Evolutionary conservation across 37 sponge, comb jelly and placozoan genomes (phyloP), one percentile per base, ranked within the genome.

Genomic region (Geodia barretti): DNA sequence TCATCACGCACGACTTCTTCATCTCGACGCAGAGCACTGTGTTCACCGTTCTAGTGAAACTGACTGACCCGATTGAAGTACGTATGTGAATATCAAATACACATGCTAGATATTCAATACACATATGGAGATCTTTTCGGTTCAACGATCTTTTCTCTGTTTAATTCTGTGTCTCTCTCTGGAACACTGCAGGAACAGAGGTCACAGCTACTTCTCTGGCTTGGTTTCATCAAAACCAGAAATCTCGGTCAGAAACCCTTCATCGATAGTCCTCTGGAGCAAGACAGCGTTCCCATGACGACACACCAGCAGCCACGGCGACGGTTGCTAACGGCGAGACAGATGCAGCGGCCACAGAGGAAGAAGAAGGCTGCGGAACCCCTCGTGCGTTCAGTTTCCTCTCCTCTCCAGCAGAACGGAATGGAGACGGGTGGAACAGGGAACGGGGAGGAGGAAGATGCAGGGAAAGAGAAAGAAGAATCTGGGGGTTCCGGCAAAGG

Each of bases 1-100:
- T 83, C 70, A 85, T 89, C 68, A 85, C 93, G 0, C 93, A 93
- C 79, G 81, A 88, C 54, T 76, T 88, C 63, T 93, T 93, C 83
- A 77, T 93, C 70, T 85, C 90, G 8, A 93, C 93, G 1, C 82
- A 89, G 30, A 88, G 82, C 72, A 93, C 93, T 3, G 72, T 86
- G 19, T 86, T 85, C 64, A 65, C 86, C 11, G 79, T 85, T 14
- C 59, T 93, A 0, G 83, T 93, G 3, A 79, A 93, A 41, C 74
- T 93, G 32, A 81, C 72, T 54, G 59, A 73, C 9, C 63, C 77
- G 2, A 38, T 77, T 11, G 71, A 86, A 14, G 54, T 47, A 47
- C 54, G 14, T n/a, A n/a, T 47, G 54, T 47, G 14, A 17, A 47
- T 47, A 47, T 7, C 54, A 47, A 14, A 47, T 47, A 47, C 14